A percentile compares a stretch with the other conserved stretches of the same genome.
Conservation (phyloP, 2,113 vertebrate genomes). For the Cricetomys ansorgei region DNA sequence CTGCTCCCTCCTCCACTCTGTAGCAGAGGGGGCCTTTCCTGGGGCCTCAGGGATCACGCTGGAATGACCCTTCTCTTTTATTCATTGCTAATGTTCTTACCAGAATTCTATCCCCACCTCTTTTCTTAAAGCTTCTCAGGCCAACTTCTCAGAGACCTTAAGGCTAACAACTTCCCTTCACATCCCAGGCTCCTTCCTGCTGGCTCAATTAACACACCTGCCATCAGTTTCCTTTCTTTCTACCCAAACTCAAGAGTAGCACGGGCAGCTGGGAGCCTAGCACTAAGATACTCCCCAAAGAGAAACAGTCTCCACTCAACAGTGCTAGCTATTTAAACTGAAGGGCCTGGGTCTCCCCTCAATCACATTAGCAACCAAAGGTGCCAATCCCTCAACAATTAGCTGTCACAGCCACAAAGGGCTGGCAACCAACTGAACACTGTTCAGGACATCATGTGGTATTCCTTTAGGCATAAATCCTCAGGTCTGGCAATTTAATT, state of each 20-base stretch:
- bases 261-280: neutral
- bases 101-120: neutral
- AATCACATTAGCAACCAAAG: neutral
- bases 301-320: neutral
- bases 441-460: neutral
- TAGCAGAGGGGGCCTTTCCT: neutral
- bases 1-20: too few relatives aligned
- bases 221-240: neutral
- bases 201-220: neutral
- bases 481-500: neutral
- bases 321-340: neutral
- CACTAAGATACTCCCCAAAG: neutral
- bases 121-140: neutral
- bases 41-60: neutral
- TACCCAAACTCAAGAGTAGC: neutral
- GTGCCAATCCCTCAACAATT: neutral
- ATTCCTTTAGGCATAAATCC: neutral
- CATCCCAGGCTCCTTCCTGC: neutral
- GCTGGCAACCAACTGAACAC: neutral
- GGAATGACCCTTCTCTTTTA: neutral
- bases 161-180: neutral
- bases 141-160: neutral
- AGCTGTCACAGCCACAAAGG: too few relatives aligned
- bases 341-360: neutral
- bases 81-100: constrained; percentile 10